Percentiles rank a stretch among this genome's conserved stretches.
phyloP scores from a whole-genome alignment of 2,113 vertebrate species.

The Entomyzon cyanotis region DNA sequence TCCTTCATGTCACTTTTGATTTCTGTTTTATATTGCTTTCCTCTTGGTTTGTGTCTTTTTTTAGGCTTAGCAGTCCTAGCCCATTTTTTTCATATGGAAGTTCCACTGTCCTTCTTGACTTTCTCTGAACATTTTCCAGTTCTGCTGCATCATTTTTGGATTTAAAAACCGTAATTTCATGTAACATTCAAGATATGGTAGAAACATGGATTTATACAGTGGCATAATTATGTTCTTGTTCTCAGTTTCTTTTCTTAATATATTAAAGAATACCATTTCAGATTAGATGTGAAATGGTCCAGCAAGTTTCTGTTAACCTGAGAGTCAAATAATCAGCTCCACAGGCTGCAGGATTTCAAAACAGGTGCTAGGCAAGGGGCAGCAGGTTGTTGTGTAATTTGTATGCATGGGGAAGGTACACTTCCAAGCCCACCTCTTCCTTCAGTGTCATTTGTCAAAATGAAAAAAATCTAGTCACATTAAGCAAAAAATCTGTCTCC shows the following conservation, averaged over 20 bases:
- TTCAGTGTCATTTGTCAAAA: not conserved
- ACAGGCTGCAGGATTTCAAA: not conserved
- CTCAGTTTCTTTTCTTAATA: not conserved
- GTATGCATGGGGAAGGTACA: not conserved
- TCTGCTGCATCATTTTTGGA: not conserved
- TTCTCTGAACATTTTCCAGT: conserved; percentile 15
- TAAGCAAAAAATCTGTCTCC: not conserved
- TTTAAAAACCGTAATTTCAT: not conserved
- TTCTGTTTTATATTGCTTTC: not conserved
- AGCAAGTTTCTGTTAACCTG: not conserved
- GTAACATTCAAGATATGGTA: not conserved
- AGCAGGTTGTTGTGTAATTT: not conserved
- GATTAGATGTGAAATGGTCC: not conserved
- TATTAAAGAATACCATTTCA: not conserved
- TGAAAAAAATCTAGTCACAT: not conserved
- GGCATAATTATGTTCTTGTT: not conserved
- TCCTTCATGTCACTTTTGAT: not conserved
- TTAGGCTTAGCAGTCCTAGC: not conserved
- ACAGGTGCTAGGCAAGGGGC: not conserved
- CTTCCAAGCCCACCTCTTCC: not conserved
- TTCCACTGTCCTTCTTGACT: not conserved
- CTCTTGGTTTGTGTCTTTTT: not conserved
- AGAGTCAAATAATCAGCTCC: not conserved
- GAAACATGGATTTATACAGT: not conserved
- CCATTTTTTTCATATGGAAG: not conserved